Base-by-base conservation (phyloP, 2,888 invertebrate genomes). In the Yponomeuta sedellus region DNA sequence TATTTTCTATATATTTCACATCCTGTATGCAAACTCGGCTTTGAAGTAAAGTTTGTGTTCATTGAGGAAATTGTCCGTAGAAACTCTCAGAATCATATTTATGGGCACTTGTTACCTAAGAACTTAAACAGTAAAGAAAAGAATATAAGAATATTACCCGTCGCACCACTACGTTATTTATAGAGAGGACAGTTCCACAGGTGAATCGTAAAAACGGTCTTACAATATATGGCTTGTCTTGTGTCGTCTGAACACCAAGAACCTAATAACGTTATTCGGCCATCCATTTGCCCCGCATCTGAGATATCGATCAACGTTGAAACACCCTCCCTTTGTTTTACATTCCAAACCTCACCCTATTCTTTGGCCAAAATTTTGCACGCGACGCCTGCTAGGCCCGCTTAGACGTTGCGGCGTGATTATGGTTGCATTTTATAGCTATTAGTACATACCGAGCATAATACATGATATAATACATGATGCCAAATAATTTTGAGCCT, bases 231-330 rank as follows among this genome's bases (percentile, higher is more conserved):
- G 4, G 8, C 44, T 52, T 16, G 44, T 1, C 44, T 52, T 52
- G 16, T 16, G 1, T 16, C 44, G 44, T 20, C n/a, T 22, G 58
- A 19, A 19, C 58, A 22, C 20, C 58, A 58, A 20, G 19, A 11
- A 58, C 58, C n/a, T 19, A 58, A 58, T 44, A 57, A 57, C 8
- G 12, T 44, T 44, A 44, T 58, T 58, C 58, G 20, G 10, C 20
- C 58, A 58, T 20, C 58, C 12, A 19, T 58, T 58, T 22, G 20
- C n/a, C 58, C 20, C n/a, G n/a, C 58, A 58, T 58, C 20, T 16
- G 20, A 64, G 64, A 57, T 64, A 64, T 64, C 64, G 64, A 64
- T 64, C 64, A 64, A 16, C 57, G 25, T 20, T 16, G 28, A 57
- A 56, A 16, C 57, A 56, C 56, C 56, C 56, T 64, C 44, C 28